Percentiles rank a stretch among this genome's conserved stretches.
phyloP scores from a whole-genome alignment of 1,140 invertebrate species.

The Sycobia sp. region DNA sequence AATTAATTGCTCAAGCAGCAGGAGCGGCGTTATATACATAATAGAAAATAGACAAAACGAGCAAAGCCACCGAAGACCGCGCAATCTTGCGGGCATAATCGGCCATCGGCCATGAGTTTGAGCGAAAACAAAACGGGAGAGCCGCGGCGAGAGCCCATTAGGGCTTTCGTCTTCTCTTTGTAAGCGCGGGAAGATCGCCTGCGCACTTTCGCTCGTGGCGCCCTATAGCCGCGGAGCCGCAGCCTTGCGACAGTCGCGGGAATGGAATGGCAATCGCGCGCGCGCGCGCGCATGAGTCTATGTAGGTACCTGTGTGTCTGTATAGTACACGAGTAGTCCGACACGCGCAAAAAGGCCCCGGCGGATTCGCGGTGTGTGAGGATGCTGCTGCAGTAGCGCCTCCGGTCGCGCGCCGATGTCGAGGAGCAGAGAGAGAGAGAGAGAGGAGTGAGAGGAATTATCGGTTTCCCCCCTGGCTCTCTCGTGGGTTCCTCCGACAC shows the following conservation, averaged over 20 bases:
- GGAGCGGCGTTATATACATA: conserved; percentile 4
- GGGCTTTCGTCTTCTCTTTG: conserved; percentile 19
- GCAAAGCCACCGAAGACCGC: neutral
- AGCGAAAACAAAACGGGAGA: conserved; percentile 25
- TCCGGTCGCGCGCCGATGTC: neutral
- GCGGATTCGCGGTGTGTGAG: neutral
- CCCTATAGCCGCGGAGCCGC: too few relatives aligned
- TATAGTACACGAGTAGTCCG: neutral
- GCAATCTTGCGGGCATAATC: conserved; percentile 14
- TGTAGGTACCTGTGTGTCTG: neutral
- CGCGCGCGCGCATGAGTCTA: neutral
- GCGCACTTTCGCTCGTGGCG: too few relatives aligned
- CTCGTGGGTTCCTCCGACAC: too few relatives aligned
- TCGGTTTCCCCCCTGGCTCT: too few relatives aligned
- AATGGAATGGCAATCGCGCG: too few relatives aligned
- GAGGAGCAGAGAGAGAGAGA: neutral
- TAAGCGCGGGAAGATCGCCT: neutral
- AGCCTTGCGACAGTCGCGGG: too few relatives aligned
- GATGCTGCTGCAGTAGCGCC: conserved; percentile 9
- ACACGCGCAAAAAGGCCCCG: neutral
- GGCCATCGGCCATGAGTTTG: conserved; percentile 7
- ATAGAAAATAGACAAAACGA: conserved; percentile 9
- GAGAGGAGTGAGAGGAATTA: neutral
- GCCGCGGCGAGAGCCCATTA: conserved; percentile 22
- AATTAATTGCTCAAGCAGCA: conserved; percentile 8